Percentiles rank a stretch among this genome's conserved stretches.
Conservation (phyloP, 2,888 invertebrate genomes). For the Dryomyza anilis region DNA sequence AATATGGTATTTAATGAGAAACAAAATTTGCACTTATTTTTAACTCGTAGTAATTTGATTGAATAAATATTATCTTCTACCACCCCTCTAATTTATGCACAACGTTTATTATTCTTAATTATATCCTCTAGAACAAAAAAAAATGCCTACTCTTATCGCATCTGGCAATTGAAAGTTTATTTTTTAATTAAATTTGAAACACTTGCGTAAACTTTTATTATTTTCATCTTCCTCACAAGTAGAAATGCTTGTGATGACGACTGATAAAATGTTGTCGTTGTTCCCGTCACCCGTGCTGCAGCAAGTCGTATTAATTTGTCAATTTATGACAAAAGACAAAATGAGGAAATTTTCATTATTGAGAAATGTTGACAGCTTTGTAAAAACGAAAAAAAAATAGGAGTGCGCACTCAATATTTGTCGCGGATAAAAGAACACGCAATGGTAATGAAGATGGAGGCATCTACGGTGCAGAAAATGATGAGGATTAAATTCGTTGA, state of each 20-base stretch:
- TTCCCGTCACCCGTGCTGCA: background rate
- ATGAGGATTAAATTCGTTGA: too few relatives aligned
- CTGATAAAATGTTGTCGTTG: slow-evolving; percentile 19
- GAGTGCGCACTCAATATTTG: slow-evolving; percentile 30
- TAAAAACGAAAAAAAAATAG: slow-evolving; percentile 33
- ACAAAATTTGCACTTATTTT: too few relatives aligned
- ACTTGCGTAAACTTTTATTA: slow-evolving; percentile 55
- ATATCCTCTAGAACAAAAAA: too few relatives aligned
- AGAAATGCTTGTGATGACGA: slow-evolving; percentile 10
- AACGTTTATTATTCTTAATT: slow-evolving; percentile 31
- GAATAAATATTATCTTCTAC: too few relatives aligned
- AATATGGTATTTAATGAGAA: too few relatives aligned
- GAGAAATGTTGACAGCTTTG: slow-evolving; percentile 52
- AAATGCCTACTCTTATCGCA: slow-evolving; percentile 46
- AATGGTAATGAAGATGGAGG: slow-evolving; percentile 37
- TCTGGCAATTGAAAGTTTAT: slow-evolving; percentile 56
- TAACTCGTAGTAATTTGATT: too few relatives aligned
- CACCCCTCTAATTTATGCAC: background rate
- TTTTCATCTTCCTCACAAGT: slow-evolving; percentile 27
- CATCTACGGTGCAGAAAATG: slow-evolving; percentile 7
- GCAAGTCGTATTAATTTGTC: slow-evolving; percentile 43
- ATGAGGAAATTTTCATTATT: slow-evolving; percentile 55
- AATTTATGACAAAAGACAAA: slow-evolving; percentile 52
- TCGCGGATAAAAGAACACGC: slow-evolving; percentile 37
- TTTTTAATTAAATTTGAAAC: slow-evolving; percentile 55